These are phyloP conservation scores for Phaethornis superciliosus DNA, from an alignment of 2,113 vertebrate species.

Conservation along the genomic window DNA sequence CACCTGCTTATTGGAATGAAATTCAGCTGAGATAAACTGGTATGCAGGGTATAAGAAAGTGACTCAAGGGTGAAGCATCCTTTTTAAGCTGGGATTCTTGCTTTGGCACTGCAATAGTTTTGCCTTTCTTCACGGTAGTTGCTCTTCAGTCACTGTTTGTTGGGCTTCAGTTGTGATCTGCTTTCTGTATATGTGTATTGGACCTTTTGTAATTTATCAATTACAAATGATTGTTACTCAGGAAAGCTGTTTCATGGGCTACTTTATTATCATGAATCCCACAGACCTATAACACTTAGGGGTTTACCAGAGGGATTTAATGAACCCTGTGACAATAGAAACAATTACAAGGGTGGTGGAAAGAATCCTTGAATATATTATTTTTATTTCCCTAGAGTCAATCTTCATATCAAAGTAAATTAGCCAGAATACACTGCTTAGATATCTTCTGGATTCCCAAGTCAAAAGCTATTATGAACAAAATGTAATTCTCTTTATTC, in stretches of 20 bases:
- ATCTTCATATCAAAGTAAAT: constrained; percentile 64
- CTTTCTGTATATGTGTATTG: neutral
- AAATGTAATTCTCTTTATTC: constrained; percentile 32
- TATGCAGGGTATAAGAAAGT: neutral
- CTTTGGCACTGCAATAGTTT: neutral
- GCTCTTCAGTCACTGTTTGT: neutral
- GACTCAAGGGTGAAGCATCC: neutral
- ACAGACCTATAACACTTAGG: neutral
- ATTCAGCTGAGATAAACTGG: neutral
- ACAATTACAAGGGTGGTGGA: constrained; percentile 30
- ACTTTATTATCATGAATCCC: constrained; percentile 26
- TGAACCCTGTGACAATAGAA: constrained; percentile 45
- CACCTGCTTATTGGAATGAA: neutral
- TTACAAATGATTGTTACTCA: constrained; percentile 4
- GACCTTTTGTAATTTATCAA: neutral
- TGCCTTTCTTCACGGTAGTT: neutral
- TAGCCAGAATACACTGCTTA: constrained; percentile 39
- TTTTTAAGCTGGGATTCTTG: neutral
- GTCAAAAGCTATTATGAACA: constrained; percentile 55
- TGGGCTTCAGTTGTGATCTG: neutral
- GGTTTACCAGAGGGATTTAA: constrained; percentile 36
- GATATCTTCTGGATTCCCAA: constrained; percentile 39
- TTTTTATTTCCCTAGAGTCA: constrained; percentile 68
- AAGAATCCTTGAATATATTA: constrained; percentile 54
- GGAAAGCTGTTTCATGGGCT: constrained; percentile 26